Evolutionary conservation across 2,888 invertebrate genomes (phyloP).

Genomic region (Meteorus cinctellus): DNA sequence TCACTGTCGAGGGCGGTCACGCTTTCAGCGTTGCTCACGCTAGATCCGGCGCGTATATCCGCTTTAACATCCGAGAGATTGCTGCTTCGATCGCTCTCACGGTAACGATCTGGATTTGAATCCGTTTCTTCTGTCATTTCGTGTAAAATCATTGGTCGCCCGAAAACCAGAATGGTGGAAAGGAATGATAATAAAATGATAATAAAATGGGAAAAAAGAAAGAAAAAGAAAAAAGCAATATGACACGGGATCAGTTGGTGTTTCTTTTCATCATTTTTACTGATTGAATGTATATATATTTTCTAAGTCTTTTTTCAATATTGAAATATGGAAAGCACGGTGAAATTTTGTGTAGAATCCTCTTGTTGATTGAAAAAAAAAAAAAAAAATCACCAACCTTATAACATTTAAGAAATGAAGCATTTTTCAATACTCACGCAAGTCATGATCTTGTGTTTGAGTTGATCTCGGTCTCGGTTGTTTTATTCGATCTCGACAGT

Average conservation of each 20-base stretch:
- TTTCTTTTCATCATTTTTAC: background rate
- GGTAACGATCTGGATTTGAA: conserved; percentile 72
- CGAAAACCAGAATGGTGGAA: background rate
- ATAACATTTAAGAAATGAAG: conserved; percentile 1
- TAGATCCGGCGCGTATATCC: conserved; percentile 88
- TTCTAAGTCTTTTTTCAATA: too few relatives aligned
- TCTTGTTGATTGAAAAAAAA: too few relatives aligned
- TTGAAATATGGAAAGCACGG: too few relatives aligned
- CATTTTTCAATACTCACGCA: conserved; percentile 67
- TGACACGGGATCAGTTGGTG: background rate
- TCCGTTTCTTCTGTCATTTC: conserved; percentile 71
- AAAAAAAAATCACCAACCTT: too few relatives aligned
- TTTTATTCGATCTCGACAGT: conserved; percentile 78
- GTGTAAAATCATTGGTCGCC: conserved; percentile 3
- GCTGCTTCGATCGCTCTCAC: conserved; percentile 91
- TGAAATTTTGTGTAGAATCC: background rate
- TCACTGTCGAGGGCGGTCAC: conserved; percentile 74
- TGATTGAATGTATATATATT: background rate
- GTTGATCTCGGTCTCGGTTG: conserved; percentile 68
- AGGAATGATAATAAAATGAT: background rate
- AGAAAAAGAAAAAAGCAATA: background rate
- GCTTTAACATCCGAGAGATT: conserved; percentile 94
- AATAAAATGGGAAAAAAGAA: background rate
- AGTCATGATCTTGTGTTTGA: conserved; percentile 70
- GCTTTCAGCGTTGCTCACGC: conserved; percentile 84